A percentile compares a stretch with the other conserved stretches of the same genome.
These are phyloP conservation scores for Lymantria monacha DNA, from an alignment of 2,888 invertebrate genomes.

Conservation along the genomic window DNA sequence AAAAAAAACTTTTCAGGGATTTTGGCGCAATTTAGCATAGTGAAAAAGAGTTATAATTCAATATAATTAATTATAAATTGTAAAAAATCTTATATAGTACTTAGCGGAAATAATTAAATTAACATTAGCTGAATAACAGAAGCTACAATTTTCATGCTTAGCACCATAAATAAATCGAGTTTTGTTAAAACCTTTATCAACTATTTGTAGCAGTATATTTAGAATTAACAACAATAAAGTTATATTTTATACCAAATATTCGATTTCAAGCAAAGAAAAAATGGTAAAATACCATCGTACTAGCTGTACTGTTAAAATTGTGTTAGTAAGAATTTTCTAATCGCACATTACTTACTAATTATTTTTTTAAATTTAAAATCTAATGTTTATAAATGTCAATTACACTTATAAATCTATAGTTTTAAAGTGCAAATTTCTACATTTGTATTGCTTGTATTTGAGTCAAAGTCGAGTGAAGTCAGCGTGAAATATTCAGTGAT, in stretches of 20 bases:
- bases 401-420: no score
- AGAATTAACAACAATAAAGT: no score
- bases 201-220: no score
- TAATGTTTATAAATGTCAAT: not conserved
- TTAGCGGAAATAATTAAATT: constrained; percentile 27
- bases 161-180: constrained; percentile 44
- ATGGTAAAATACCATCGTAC: no score
- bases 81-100: constrained; percentile 11
- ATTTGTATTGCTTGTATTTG: constrained; percentile 3
- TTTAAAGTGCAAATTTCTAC: not conserved
- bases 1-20: constrained; percentile 4
- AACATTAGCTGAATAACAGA: constrained; percentile 17
- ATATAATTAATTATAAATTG: constrained; percentile 2
- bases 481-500: constrained; percentile 1
- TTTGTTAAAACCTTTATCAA: not conserved
- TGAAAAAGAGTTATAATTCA: no score
- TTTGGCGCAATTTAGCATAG: constrained; percentile 10
- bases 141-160: constrained; percentile 40
- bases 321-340: constrained; percentile 51
- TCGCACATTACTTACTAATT: constrained; percentile 46
- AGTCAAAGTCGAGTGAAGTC: constrained; percentile 20
- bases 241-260: no score
- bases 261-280: not conserved
- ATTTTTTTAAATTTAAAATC: constrained; percentile 10
- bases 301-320: constrained; percentile 3